Evolutionary conservation across 2,888 invertebrate genomes (phyloP).

Genomic region (Drosophila dives): DNA sequence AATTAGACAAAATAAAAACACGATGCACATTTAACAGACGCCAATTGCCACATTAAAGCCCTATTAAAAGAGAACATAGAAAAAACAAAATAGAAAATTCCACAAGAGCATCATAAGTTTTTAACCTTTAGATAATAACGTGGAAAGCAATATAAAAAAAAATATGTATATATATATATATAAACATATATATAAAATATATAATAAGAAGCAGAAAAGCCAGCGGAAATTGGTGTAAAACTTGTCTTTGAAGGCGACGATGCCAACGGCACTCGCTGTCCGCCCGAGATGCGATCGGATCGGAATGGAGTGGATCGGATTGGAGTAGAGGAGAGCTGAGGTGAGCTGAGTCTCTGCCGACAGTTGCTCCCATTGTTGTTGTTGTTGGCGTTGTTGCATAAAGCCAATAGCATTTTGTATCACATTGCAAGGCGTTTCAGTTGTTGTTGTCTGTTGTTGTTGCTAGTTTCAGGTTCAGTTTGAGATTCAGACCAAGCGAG

Average conservation of each 20-base stretch:
- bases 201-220: conserved; percentile 14
- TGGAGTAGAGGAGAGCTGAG: background rate
- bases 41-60: conserved; percentile 75
- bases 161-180: background rate
- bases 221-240: conserved; percentile 77
- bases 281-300: conserved; percentile 29
- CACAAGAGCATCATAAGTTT: conserved; percentile 61
- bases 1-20: conserved; percentile 53
- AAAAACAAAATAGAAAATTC: conserved; percentile 51
- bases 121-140: conserved; percentile 71
- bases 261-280: conserved; percentile 58
- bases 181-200: conserved; percentile 5
- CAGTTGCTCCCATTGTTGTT: conserved; percentile 44
- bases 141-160: conserved; percentile 41
- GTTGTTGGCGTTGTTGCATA: conserved; percentile 57
- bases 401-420: conserved; percentile 72
- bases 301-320: conserved; percentile 4
- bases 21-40: conserved; percentile 52
- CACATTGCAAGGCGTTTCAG: conserved; percentile 69
- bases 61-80: conserved; percentile 56
- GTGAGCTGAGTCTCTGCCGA: conserved; percentile 12
- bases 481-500: conserved; percentile 41
- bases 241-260: conserved; percentile 66
- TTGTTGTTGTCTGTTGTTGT: conserved; percentile 33
- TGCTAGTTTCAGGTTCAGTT: conserved; percentile 70